phyloP scores from a whole-genome alignment of 2,888 invertebrate species.

The Scaptomyza flava region DNA sequence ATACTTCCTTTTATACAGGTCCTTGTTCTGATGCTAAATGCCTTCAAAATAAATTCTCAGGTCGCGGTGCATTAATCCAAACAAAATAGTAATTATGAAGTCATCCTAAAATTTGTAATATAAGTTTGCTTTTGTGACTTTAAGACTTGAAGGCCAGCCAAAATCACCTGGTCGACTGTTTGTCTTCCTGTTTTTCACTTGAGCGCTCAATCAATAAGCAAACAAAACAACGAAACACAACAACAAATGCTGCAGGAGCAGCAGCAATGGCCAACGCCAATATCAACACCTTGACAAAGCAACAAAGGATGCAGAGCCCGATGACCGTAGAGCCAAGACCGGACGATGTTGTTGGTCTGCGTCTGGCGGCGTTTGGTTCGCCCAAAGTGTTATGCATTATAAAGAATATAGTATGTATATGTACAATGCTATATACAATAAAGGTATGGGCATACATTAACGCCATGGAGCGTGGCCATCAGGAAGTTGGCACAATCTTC shows the following conservation, averaged over 20 bases:
- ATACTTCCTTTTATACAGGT: too few species aligned
- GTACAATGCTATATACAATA: slow-evolving; percentile 6
- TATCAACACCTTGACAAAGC: slow-evolving; percentile 59
- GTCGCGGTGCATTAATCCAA: too few species aligned
- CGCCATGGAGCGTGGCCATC: slow-evolving; percentile 59
- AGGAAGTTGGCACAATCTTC: slow-evolving; percentile 60
- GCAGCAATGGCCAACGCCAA: slow-evolving; percentile 46
- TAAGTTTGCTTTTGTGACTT: not conserved
- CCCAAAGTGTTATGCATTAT: slow-evolving; percentile 65
- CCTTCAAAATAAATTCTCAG: too few species aligned
- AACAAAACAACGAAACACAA: slow-evolving; percentile 34
- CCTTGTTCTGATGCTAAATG: too few species aligned
- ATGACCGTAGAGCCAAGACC: not conserved
- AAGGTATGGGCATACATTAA: slow-evolving; percentile 61
- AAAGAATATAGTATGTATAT: slow-evolving; percentile 30
- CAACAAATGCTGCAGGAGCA: slow-evolving; percentile 14
- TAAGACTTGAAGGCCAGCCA: slow-evolving; percentile 6
- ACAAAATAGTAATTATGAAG: too few species aligned
- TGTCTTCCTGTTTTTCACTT: slow-evolving; percentile 46
- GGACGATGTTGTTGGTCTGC: slow-evolving; percentile 2
- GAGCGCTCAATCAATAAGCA: slow-evolving; percentile 62
- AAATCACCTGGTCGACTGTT: slow-evolving; percentile 24
- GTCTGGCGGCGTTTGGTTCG: slow-evolving; percentile 34
- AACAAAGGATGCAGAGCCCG: slow-evolving; percentile 43
- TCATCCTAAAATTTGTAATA: not conserved